A percentile compares a stretch with the other conserved stretches of the same genome.
phyloP scores from a whole-genome alignment of 2,113 vertebrate genomes.

The Bettongia penicillata region DNA sequence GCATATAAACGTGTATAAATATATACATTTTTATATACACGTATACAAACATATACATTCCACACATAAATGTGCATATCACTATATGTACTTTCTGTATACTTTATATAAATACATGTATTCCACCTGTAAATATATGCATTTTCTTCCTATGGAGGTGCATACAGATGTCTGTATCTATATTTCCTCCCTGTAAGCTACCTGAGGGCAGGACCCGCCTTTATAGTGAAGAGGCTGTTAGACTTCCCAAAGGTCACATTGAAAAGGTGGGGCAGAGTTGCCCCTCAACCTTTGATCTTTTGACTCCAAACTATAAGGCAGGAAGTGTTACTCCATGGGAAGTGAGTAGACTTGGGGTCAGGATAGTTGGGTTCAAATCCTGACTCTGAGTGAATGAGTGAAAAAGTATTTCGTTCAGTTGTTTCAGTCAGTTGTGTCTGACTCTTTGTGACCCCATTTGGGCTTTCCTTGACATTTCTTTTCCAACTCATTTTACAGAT shows the following conservation, averaged over 20 bases:
- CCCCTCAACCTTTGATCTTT: not conserved
- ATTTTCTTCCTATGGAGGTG: no score
- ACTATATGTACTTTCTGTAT: no score
- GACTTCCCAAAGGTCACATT: not conserved
- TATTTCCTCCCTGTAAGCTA: not conserved
- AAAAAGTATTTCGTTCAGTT: not conserved
- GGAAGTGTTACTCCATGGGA: not conserved
- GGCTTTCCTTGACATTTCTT: not conserved
- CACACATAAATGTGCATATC: no score
- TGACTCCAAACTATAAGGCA: not conserved
- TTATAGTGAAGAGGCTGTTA: not conserved
- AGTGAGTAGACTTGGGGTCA: not conserved
- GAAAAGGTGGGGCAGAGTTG: accelerated
- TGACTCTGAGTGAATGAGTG: not conserved
- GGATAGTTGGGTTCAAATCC: not conserved
- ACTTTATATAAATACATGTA: no score
- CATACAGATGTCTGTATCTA: no score
- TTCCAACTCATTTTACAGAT: not conserved
- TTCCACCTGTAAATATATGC: no score
- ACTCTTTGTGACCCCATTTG: not conserved
- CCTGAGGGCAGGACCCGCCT: not conserved
- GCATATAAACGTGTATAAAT: no score
- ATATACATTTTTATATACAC: no score
- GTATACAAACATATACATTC: no score
- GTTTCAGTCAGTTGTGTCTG: no score